A percentile compares a stretch with the other conserved stretches of the same genome.
Evolutionary conservation across 1,140 invertebrate genomes (phyloP).

Genomic region (Brachionus rotundiformis): DNA sequence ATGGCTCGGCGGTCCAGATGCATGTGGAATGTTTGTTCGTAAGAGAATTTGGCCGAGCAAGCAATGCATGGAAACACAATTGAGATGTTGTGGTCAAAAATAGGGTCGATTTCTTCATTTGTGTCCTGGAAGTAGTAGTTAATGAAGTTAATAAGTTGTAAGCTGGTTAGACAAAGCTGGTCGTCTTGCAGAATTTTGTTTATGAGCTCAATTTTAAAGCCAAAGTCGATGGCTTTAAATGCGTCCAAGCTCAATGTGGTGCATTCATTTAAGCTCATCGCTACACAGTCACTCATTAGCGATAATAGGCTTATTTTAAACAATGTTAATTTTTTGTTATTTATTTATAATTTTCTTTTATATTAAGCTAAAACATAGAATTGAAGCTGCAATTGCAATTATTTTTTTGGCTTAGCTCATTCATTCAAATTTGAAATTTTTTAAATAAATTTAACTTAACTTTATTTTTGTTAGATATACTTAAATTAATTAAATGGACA

Average conservation of each 20-base stretch:
- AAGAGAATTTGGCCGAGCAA: constrained; percentile 6
- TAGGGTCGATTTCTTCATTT: background rate
- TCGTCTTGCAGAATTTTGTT: constrained; percentile 20
- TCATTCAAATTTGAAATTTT: background rate
- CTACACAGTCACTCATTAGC: constrained; percentile 1
- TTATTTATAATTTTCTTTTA: constrained; percentile 4
- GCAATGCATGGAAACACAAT: constrained; percentile 29
- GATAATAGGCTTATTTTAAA: background rate
- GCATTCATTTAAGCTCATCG: background rate
- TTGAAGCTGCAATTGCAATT: background rate
- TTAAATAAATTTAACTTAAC: background rate
- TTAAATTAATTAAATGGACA: too few species aligned
- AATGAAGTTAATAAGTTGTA: constrained; percentile 35
- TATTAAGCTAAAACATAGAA: constrained; percentile 8
- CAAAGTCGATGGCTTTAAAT: background rate
- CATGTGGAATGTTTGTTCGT: constrained; percentile 31
- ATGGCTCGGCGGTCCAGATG: constrained; percentile 29
- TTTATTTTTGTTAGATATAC: background rate
- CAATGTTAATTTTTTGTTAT: constrained; percentile 16
- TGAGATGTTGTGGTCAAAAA: background rate
- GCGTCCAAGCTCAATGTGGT: background rate
- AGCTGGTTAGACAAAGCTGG: background rate
- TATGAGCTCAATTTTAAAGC: constrained; percentile 30
- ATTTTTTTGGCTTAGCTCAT: background rate
- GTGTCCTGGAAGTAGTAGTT: constrained; percentile 15